Conservation (phyloP, 2,113 vertebrate genomes). For the Strix aluco region DNA sequence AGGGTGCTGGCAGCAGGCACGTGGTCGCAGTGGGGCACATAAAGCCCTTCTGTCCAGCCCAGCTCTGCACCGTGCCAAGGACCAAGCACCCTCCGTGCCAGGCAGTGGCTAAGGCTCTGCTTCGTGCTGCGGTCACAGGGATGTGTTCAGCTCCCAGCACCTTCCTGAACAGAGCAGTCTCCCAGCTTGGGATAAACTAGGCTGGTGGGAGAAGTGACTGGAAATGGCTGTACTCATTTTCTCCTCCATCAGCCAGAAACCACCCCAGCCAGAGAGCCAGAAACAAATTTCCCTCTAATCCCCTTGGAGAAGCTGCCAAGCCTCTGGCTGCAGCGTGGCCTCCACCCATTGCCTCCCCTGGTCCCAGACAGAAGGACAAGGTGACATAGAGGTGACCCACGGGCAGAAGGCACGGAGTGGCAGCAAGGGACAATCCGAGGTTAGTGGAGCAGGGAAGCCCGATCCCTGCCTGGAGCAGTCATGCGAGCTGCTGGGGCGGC, state of each 20-base stretch:
- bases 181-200: neutral
- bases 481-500: neutral
- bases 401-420: neutral
- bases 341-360: neutral
- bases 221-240: neutral
- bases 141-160: neutral
- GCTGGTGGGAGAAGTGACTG: neutral
- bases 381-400: slow-evolving; percentile 18
- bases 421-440: neutral
- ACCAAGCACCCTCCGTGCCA: neutral
- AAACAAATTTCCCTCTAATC: slow-evolving; percentile 1
- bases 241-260: neutral
- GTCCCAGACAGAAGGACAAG: slow-evolving; percentile 5
- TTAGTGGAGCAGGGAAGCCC: slow-evolving; percentile 28
- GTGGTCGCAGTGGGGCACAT: accelerated
- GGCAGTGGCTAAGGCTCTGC: neutral
- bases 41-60: neutral
- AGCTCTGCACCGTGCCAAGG: neutral
- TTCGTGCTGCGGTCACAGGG: accelerated
- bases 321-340: neutral
- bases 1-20: neutral
- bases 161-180: neutral
- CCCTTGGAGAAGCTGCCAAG: neutral
- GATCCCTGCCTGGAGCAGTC: neutral
- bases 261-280: neutral